Conservation (phyloP, 2,797 vertebrate genomes). For the Channallabes apus region DNA sequence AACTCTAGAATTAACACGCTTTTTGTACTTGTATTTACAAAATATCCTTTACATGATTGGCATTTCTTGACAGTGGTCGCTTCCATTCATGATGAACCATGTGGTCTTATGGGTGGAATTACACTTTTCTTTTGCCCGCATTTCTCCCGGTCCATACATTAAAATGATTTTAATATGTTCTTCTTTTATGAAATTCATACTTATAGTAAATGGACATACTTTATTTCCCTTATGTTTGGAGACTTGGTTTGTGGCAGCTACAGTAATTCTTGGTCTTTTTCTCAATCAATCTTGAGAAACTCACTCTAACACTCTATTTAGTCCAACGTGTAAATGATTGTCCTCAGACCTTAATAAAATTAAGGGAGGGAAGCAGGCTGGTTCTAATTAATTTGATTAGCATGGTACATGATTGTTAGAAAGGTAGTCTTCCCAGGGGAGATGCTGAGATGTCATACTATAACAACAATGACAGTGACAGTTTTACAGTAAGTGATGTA, state of each 20-base stretch:
- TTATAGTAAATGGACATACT: too few relatives aligned
- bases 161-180: too few relatives aligned
- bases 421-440: background rate
- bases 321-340: constrained; percentile 55
- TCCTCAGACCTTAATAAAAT: constrained; percentile 54
- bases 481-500: background rate
- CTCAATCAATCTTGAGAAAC: constrained; percentile 59
- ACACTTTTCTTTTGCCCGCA: too few relatives aligned
- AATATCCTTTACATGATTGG: too few relatives aligned
- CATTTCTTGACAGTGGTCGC: too few relatives aligned
- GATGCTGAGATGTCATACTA: background rate
- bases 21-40: too few relatives aligned
- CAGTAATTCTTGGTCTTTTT: constrained; percentile 54
- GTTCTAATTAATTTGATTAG: background rate
- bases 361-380: constrained; percentile 48
- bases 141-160: too few relatives aligned
- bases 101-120: too few relatives aligned
- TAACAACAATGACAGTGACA: background rate
- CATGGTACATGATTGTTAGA: background rate
- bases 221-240: constrained; percentile 9
- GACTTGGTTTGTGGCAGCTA: constrained; percentile 42
- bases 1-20: too few relatives aligned
- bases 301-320: constrained; percentile 44
- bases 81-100: too few relatives aligned
- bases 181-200: too few relatives aligned